Evolutionary conservation across 2,113 vertebrate species (phyloP).

Genomic region (Oncorhynchus masou): DNA sequence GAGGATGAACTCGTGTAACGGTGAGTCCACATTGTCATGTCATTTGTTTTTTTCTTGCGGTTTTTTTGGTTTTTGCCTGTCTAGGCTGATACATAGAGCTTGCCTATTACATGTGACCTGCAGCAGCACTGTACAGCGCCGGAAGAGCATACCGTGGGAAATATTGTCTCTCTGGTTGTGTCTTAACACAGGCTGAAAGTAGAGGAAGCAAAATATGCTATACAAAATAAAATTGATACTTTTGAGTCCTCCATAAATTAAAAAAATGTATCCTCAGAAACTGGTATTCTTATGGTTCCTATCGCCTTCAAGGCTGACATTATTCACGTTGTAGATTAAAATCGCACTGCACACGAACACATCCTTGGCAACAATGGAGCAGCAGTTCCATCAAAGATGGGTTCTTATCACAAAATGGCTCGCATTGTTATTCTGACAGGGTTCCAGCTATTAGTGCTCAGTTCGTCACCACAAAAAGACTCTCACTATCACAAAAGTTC

Average conservation of each 20-base stretch:
- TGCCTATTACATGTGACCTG: slow-evolving; percentile 58
- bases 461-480: neutral
- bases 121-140: slow-evolving; percentile 35
- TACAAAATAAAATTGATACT: neutral
- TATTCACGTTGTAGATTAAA: slow-evolving; percentile 11
- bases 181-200: slow-evolving; percentile 39
- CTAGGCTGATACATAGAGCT: slow-evolving; percentile 13
- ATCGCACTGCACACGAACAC: neutral
- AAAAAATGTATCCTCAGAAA: too few species aligned
- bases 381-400: slow-evolving; percentile 8
- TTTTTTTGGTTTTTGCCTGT: slow-evolving; percentile 51
- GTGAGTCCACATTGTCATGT: slow-evolving; percentile 76
- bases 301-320: slow-evolving; percentile 11
- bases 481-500: slow-evolving; percentile 1
- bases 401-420: slow-evolving; percentile 17
- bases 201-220: slow-evolving; percentile 16
- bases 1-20: slow-evolving; percentile 93
- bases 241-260: neutral
- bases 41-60: slow-evolving; percentile 24
- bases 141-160: slow-evolving; percentile 49
- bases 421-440: slow-evolving; percentile 27
- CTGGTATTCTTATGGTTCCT: neutral
- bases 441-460: slow-evolving; percentile 9
- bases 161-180: slow-evolving; percentile 37
- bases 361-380: slow-evolving; percentile 10